A percentile compares a stretch with the other conserved stretches of the same genome.
phyloP scores from a whole-genome alignment of 2,888 invertebrate genomes.

The Patella pellucida region DNA sequence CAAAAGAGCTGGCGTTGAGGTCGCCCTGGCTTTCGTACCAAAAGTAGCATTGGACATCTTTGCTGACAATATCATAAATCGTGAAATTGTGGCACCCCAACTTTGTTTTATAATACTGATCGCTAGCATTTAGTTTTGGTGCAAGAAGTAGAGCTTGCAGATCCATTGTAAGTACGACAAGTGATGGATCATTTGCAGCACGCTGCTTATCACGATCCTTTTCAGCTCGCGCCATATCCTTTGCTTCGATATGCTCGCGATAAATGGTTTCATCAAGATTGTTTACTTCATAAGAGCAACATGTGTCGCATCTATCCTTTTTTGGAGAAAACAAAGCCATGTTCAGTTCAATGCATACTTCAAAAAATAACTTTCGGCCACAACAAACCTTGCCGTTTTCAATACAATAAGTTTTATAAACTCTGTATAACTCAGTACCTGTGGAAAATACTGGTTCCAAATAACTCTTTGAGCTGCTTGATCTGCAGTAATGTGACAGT shows the following conservation, averaged over 20 bases:
- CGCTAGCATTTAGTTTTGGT: slow-evolving; percentile 19
- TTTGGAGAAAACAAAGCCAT: slow-evolving; percentile 13
- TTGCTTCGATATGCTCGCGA: background rate
- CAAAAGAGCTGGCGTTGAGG: slow-evolving; percentile 16
- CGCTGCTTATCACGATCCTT: slow-evolving; percentile 15
- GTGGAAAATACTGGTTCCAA: no score
- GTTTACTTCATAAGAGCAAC: background rate
- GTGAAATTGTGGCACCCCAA: no score
- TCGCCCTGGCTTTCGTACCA: slow-evolving; percentile 20
- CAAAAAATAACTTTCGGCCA: background rate
- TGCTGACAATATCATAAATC: slow-evolving; percentile 5
- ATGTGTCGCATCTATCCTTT: slow-evolving; percentile 20
- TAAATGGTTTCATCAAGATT: no score
- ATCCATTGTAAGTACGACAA: slow-evolving; percentile 16
- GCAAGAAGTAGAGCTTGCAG: slow-evolving; percentile 19
- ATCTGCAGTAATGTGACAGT: no score
- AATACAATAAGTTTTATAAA: background rate
- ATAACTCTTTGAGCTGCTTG: no score
- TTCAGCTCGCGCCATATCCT: background rate
- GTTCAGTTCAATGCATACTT: slow-evolving; percentile 12
- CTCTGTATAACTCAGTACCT: no score
- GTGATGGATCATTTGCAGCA: background rate
- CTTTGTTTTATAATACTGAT: slow-evolving; percentile 17
- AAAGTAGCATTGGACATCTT: slow-evolving; percentile 23
- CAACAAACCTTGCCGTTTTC: background rate